Evolutionary conservation across 2,113 vertebrate genomes (phyloP).

Genomic region (Miniopterus natalensis): DNA sequence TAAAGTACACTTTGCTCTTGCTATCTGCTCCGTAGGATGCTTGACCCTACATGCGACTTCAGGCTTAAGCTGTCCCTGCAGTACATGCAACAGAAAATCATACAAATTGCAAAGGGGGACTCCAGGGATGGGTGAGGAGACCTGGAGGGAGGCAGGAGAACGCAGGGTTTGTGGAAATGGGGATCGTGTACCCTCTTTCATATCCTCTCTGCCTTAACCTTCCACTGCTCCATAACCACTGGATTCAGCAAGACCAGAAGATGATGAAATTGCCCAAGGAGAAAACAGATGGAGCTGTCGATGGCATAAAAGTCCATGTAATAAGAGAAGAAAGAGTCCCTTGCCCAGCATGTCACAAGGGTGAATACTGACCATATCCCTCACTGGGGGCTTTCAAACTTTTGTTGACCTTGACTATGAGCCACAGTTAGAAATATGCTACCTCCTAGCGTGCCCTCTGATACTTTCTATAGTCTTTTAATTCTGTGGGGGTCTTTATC

Average conservation of each 20-base stretch:
- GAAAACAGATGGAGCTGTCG: background rate
- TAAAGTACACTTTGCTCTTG: conserved; percentile 71
- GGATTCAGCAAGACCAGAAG: background rate
- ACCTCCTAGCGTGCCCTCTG: background rate
- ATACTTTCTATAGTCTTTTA: conserved; percentile 20
- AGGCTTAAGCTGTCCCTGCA: conserved; percentile 62
- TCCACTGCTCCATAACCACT: background rate
- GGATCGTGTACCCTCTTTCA: background rate
- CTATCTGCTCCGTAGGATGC: conserved; percentile 65
- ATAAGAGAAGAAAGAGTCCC: conserved; percentile 19
- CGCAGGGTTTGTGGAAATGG: background rate
- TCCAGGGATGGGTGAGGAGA: background rate
- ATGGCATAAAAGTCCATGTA: background rate
- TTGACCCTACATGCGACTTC: conserved; percentile 77
- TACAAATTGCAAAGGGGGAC: conserved; percentile 72
- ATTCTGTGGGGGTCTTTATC: background rate
- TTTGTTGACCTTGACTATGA: conserved; percentile 3
- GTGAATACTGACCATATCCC: background rate
- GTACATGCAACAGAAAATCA: conserved; percentile 47
- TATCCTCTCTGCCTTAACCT: background rate
- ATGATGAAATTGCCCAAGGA: conserved; percentile 40
- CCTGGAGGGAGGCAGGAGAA: background rate
- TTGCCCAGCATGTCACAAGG: background rate
- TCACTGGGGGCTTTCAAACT: background rate
- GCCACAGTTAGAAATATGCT: conserved; percentile 25